Evolutionary conservation across 2,888 invertebrate genomes (phyloP), one percentile per base, ranked within the genome.

Genomic region (Agonum fuliginosum): DNA sequence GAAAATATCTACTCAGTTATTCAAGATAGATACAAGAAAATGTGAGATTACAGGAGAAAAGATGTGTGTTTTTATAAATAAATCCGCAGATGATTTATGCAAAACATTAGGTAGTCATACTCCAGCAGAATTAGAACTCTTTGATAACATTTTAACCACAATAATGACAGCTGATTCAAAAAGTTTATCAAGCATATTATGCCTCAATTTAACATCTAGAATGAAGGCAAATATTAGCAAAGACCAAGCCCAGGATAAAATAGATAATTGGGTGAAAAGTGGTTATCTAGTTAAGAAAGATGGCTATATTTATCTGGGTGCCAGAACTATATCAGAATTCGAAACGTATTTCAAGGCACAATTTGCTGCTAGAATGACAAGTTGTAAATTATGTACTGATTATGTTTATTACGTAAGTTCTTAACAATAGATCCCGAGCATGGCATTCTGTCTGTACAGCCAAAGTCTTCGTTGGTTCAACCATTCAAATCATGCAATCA

Each of bases 371-470:
- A 43, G 75, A 48, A 75, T 75, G 67, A 75, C 67, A 14, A 75
- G 17, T 12, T 75, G 75, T 22, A 34, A 51, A 67, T 24, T 75
- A 37, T 75, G 75, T 20, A 75, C 75, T 6, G 65, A 34, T 30
- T 34, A 12, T 30, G 75, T 75, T 20, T 75, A 75, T 67, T 75
- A 37, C 19, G 75, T 75, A 65, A 75, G 75, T 65, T 37, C n/a
- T 67, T 30, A 37, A 34, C 14, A 27, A 30, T 24, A 19, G 19
- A 3, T 54, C 1, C 1, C 19, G 3, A 54, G 20, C 6, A 54
- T 43, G 14, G n/a, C 43, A 14, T 43, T 34, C 8, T 8, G 5
- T 34, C 8, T 8, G 8, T 58, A 58, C 8, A n/a, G n/a, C n/a
- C n/a, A n/a, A n/a, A n/a, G n/a, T n/a, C n/a, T n/a, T n/a, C n/a